These are phyloP conservation scores for Misgurnus mizolepis DNA, from an alignment of 2,113 vertebrate species.

Conservation along the genomic window DNA sequence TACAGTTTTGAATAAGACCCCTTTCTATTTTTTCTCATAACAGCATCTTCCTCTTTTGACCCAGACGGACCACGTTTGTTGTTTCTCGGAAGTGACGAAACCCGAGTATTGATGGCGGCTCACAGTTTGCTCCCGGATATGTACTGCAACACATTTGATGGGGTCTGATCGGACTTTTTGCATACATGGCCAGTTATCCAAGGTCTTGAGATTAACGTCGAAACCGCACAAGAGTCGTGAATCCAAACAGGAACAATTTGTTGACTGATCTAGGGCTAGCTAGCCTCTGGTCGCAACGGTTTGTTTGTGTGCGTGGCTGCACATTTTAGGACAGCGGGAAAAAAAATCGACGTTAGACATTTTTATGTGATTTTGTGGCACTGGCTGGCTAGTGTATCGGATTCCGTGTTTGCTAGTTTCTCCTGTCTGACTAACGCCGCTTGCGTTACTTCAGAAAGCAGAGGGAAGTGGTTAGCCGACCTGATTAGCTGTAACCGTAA, in stretches of 20 bases:
- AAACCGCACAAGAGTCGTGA: neutral
- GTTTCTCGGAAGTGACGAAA: slow-evolving; percentile 56
- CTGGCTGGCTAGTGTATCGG: slow-evolving; percentile 11
- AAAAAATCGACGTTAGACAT: neutral
- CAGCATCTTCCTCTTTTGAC: neutral
- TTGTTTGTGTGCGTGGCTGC: slow-evolving; percentile 27
- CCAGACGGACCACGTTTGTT: neutral
- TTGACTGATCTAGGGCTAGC: slow-evolving; percentile 7
- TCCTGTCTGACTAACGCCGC: neutral
- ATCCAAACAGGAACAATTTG: neutral
- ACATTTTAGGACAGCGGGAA: neutral
- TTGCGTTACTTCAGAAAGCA: slow-evolving; percentile 17
- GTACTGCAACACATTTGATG: slow-evolving; percentile 45
- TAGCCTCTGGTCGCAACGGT: neutral
- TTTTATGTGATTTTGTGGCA: neutral
- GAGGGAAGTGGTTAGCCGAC: slow-evolving; percentile 25
- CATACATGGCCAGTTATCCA: slow-evolving; percentile 10
- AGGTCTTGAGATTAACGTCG: neutral
- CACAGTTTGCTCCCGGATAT: slow-evolving; percentile 61
- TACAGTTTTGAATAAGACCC: too few relatives aligned
- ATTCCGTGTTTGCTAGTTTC: neutral
- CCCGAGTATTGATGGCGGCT: slow-evolving; percentile 60
- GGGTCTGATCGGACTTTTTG: slow-evolving; percentile 43
- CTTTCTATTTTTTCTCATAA: too few relatives aligned
- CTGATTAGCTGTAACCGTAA: slow-evolving; percentile 13